Evolutionary conservation across 2,797 vertebrate species (phyloP), one percentile per base, ranked within the genome.

Genomic region (Pseudomugil tenellus): DNA sequence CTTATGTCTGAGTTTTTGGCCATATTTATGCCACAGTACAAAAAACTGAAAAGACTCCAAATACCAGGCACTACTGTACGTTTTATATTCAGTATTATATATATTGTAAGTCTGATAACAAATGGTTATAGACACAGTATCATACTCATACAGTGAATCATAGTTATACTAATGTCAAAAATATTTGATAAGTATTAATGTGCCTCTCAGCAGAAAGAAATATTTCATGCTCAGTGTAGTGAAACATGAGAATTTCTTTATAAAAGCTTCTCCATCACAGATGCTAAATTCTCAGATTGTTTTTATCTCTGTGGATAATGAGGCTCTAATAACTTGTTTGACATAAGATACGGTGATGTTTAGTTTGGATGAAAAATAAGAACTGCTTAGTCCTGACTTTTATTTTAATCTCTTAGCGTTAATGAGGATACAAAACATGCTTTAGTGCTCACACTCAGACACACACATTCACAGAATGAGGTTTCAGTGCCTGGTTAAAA

Each of bases 401-500:
- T 25, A 67, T 63, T 71, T 74, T 46, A 69, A 57, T 57, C 57
- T 70, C 56, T 63, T 25, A 10, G 48, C 12, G 34, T 72, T 70
- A 77, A 75, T 66, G 68, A 74, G 26, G 70, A 58, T 37, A 41
- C 31, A 54, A 63, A 80, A 10, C 32, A 32, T 32, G 32, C 32
- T n/a, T n/a, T 7, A 32, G 32, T 10, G 7, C 52, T 48, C 46
- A 46, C 41, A 43, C 48, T 23, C 51, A 35, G n/a, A 41, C 49
- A 41, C 32, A 34, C 70, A 56, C 59, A 61, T 61, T 35, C 59
- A 43, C 69, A 35, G 58, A 31, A 0, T 13, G 9, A 64, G 19
- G 43, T 76, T 67, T 57, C 53, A 76, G 78, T 67, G 75, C 79
- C 58, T 79, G 75, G 60, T 79, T 75, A 52, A 23, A 59, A 80